A percentile compares a stretch with the other conserved stretches of the same genome.
These are phyloP conservation scores for Branchinecta lynchi DNA, from an alignment of 1,140 invertebrate genomes.

Conservation along the genomic window DNA sequence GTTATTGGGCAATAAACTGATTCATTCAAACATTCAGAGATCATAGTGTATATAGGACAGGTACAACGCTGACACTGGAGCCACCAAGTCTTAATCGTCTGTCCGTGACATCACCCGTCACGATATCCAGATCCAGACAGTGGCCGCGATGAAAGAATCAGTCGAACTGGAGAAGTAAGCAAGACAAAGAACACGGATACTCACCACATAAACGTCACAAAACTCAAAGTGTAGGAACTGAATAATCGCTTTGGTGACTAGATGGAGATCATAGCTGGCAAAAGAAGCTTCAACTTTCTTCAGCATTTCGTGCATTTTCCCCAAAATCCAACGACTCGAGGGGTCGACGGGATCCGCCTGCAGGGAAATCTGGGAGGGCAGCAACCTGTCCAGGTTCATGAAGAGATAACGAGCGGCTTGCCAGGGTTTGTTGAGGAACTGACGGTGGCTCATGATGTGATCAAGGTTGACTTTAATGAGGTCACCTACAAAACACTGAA, in stretches of 20 bases:
- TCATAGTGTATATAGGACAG: no score
- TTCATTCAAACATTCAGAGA: no score
- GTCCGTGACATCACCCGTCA: no score
- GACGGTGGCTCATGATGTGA: neutral
- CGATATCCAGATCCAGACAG: no score
- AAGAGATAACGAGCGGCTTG: neutral
- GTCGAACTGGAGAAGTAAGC: no score
- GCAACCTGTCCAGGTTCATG: neutral
- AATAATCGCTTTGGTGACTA: conserved; percentile 7
- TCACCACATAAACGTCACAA: neutral
- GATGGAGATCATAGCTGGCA: neutral
- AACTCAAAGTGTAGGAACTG: neutral
- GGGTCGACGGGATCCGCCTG: neutral
- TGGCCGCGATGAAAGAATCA: no score
- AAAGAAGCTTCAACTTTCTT: neutral
- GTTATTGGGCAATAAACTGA: no score
- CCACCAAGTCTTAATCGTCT: no score
- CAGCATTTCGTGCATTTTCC: neutral
- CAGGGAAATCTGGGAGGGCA: neutral
- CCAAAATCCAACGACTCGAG: neutral
- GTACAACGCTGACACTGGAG: no score
- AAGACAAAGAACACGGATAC: neutral
- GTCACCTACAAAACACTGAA: neutral
- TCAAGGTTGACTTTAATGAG: neutral
- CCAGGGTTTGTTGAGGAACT: neutral